Conservation (phyloP, 2,888 invertebrate genomes). For the Acanthococcus lagerstroemiae region DNA sequence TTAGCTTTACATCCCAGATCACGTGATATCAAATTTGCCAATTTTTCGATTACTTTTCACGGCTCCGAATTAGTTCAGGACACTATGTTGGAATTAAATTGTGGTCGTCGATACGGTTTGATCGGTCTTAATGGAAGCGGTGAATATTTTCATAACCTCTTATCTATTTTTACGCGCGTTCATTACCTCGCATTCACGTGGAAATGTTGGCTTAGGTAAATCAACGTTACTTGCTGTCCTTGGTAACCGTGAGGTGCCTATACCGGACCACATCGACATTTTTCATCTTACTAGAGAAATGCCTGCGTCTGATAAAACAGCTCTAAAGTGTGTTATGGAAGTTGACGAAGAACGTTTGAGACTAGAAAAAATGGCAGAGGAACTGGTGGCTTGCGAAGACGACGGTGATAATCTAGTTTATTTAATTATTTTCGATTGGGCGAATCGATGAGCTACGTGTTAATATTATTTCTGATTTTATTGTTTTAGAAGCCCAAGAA, state of each 20-base stretch:
- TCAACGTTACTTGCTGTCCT: constrained; percentile 85
- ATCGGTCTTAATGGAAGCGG: constrained; percentile 97
- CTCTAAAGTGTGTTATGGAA: constrained; percentile 93
- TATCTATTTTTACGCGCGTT: too few species aligned
- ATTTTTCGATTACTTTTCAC: constrained; percentile 95
- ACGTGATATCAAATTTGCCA: constrained; percentile 90
- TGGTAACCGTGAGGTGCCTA: constrained; percentile 87
- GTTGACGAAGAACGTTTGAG: constrained; percentile 89
- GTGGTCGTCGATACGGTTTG: constrained; percentile 90
- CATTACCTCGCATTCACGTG: too few species aligned
- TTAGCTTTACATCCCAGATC: constrained; percentile 91
- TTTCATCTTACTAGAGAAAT: constrained; percentile 95
- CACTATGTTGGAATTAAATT: constrained; percentile 91
- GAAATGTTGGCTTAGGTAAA: constrained; percentile 63
- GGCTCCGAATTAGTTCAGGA: constrained; percentile 93
- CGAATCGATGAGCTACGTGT: background rate
- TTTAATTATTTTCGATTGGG: background rate
- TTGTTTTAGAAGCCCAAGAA: constrained; percentile 68
- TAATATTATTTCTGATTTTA: background rate
- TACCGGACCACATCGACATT: constrained; percentile 94
- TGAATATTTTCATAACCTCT: constrained; percentile 38
- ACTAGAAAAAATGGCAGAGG: constrained; percentile 85
- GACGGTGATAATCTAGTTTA: constrained; percentile 51
- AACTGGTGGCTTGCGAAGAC: constrained; percentile 71
- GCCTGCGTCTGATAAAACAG: constrained; percentile 94